Conservation (phyloP, 2,113 vertebrate genomes). For the Mesoclemmys tuberculata region DNA sequence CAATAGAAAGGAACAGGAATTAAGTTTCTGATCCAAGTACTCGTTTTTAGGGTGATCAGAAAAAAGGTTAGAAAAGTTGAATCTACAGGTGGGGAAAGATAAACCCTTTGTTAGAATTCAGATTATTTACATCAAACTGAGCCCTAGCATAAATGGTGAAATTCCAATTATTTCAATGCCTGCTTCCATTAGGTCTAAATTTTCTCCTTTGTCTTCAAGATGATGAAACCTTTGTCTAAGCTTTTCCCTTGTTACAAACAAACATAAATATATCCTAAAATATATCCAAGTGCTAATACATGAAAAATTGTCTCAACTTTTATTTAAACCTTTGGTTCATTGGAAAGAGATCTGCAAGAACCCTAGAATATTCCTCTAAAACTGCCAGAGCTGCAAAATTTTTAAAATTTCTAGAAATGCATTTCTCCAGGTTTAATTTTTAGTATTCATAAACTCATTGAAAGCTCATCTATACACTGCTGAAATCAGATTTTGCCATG, state of each 20-base stretch:
- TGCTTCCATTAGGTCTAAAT: not conserved
- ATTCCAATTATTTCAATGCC: not conserved
- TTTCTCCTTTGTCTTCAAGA: not conserved
- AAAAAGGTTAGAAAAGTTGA: not conserved
- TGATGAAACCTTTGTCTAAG: not conserved
- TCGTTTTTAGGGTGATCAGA: not conserved
- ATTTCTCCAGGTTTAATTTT: not conserved
- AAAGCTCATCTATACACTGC: not conserved
- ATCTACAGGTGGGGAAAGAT: not conserved
- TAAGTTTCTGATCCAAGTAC: not conserved
- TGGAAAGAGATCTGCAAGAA: not conserved
- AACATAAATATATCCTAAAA: not conserved
- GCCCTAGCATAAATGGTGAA: not conserved
- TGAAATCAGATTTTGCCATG: not conserved
- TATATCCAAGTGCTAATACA: too few species aligned
- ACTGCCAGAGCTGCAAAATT: not conserved
- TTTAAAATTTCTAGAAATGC: not conserved
- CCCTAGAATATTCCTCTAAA: not conserved
- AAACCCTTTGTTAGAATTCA: not conserved
- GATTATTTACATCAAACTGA: not conserved
- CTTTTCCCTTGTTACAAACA: not conserved
- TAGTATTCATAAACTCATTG: not conserved
- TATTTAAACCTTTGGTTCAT: not conserved
- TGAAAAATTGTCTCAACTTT: not conserved
- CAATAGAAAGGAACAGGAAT: not conserved